These are phyloP conservation scores for Augochlorella aurata DNA, from an alignment of 2,888 invertebrate genomes.

Conservation along the genomic window DNA sequence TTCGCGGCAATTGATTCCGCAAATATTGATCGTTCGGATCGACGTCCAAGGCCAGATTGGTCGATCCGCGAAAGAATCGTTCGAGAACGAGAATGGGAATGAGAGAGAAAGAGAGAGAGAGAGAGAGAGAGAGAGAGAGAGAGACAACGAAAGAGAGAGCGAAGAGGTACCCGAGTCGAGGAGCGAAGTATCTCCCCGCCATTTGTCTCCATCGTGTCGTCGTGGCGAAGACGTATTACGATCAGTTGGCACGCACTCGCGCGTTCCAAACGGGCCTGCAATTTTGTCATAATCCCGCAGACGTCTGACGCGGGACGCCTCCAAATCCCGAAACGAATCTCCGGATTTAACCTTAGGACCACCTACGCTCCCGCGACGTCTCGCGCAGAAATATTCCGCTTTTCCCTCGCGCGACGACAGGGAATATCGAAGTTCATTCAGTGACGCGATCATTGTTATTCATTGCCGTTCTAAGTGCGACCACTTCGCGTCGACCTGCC, in stretches of 20 bases:
- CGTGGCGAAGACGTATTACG: slow-evolving; percentile 66
- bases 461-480: background rate
- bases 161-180: background rate
- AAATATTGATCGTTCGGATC: slow-evolving; percentile 71
- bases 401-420: background rate
- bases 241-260: slow-evolving; percentile 46
- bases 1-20: slow-evolving; percentile 68
- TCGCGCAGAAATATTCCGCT: slow-evolving; percentile 1
- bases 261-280: slow-evolving; percentile 40
- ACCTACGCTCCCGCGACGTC: slow-evolving; percentile 31
- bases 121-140: background rate
- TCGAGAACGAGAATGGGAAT: background rate
- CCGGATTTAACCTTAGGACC: slow-evolving; percentile 47
- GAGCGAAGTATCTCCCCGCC: slow-evolving; percentile 41
- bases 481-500: too few species aligned
- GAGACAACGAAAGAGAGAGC: too few species aligned
- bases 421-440: slow-evolving; percentile 1
- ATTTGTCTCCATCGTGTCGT: slow-evolving; percentile 65
- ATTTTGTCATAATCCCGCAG: slow-evolving; percentile 50
- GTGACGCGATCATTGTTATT: background rate
- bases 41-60: slow-evolving; percentile 67
- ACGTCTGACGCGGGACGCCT: slow-evolving; percentile 32
- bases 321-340: slow-evolving; percentile 38
- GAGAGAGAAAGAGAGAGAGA: background rate
- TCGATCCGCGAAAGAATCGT: background rate